Evolutionary conservation across 2,113 vertebrate genomes (phyloP), one percentile per base, ranked within the genome.

Genomic region (Petrocephalus zakoni): DNA sequence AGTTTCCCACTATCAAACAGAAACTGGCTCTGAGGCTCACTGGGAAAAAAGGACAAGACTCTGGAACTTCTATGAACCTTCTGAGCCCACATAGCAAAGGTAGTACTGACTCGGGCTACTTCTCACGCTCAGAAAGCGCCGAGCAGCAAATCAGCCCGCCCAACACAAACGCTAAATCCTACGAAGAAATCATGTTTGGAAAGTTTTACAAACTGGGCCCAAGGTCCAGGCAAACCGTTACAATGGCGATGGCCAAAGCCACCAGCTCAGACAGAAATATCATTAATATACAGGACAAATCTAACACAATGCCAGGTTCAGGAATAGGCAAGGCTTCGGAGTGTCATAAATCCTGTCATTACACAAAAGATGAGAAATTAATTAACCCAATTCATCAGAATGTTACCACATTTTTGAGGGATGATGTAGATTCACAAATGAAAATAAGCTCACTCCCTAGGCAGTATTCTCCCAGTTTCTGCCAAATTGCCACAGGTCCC

Each of bases 31-130:
- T 99, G 87, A 95, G 98, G 91, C 95, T 99, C 89, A 97, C 97
- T 53, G 98, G 99, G 94, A 99, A 99, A 92, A 96, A 96, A 92
- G 98, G 97, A 91, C 97, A 98, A 85, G 98, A 99, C 93, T 97
- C 97, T 68, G 98, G 99, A 89, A 96, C 97, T 90, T 98, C 97
- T 1, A 95, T 99, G 93, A 98, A 99, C 91, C 97, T 99, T 34
- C 95, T 99, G 85, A 99, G 98, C 94, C 98, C 98, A 34, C 97
- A 98, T 82, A 99, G 98, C 93, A 99, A 99, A 94, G 98, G 98
- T 91, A 99, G 98, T 95, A 99, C 98, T 25, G 98, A 99, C 90
- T 99, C 98, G 0, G 98, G 98, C 64, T 99, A 99, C 92, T 99
- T 99, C 93, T 99, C 98, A 1, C 97, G 98, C 89, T 99, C 98